A percentile compares a stretch with the other conserved stretches of the same genome.
Conservation (phyloP, 2,113 vertebrate species). For the Lates calcarifer region DNA sequence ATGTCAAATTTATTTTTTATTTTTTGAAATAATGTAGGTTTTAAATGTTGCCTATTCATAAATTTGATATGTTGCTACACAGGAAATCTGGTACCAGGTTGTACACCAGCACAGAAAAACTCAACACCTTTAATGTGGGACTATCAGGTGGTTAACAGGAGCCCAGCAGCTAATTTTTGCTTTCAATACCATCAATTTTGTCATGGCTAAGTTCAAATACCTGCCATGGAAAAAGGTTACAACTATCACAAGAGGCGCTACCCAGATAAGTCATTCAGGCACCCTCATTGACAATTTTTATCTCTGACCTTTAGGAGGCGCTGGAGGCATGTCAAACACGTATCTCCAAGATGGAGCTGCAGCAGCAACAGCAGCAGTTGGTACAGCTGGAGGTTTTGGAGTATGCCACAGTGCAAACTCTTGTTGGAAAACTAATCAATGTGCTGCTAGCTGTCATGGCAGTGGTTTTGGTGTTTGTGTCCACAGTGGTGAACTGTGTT, state of each 20-base stretch:
- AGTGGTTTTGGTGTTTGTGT: constrained; percentile 89
- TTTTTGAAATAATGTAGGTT: too few species aligned
- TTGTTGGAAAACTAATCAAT: constrained; percentile 90
- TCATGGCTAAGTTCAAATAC: too few species aligned
- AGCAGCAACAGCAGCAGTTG: constrained; percentile 90
- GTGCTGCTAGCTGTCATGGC: constrained; percentile 91
- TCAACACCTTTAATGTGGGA: too few species aligned
- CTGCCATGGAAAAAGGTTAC: too few species aligned
- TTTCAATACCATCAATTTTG: too few species aligned
- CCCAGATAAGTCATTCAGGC: neutral
- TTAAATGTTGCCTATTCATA: too few species aligned
- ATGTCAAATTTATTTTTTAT: too few species aligned
- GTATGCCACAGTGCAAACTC: constrained; percentile 86
- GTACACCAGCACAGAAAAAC: too few species aligned
- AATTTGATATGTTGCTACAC: too few species aligned
- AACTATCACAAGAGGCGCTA: neutral
- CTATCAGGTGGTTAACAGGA: too few species aligned
- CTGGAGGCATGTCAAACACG: constrained; percentile 91
- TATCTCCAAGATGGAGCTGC: constrained; percentile 93
- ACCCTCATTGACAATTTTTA: neutral
- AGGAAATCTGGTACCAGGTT: too few species aligned
- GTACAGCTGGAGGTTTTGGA: constrained; percentile 90
- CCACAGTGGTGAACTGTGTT: constrained; percentile 88
- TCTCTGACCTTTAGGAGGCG: constrained; percentile 84
- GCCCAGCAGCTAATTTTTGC: too few species aligned